Evolutionary conservation across 35 echinoderm and acorn worm genomes (phyloP).

Genomic region (Hemicentrotus pulcherrimus): DNA sequence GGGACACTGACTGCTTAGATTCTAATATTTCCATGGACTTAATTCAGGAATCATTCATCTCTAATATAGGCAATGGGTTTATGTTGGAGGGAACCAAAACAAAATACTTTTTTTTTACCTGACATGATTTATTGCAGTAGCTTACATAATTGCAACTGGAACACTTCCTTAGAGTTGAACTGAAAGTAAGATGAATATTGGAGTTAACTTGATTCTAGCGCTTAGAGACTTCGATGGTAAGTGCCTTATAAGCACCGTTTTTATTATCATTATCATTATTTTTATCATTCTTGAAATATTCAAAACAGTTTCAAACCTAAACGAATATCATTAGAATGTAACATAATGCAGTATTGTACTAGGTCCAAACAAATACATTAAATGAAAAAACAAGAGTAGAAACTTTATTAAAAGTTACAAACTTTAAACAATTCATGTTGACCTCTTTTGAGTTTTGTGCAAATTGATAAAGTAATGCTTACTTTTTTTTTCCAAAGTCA

Average conservation of each 20-base stretch:
- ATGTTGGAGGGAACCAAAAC: background rate
- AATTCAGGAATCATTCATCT: background rate
- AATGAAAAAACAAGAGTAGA: background rate
- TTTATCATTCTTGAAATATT: background rate
- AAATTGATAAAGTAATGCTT: too few species aligned
- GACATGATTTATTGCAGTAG: slow-evolving; percentile 1
- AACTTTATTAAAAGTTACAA: background rate
- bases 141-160: slow-evolving; percentile 5
- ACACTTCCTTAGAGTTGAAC: slow-evolving; percentile 9
- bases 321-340: background rate
- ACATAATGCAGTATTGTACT: background rate
- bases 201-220: background rate
- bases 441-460: too few species aligned
- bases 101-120: background rate
- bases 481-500: too few species aligned
- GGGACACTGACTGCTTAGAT: background rate
- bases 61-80: background rate
- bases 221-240: too few species aligned
- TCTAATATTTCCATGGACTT: background rate
- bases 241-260: too few species aligned
- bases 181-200: background rate
- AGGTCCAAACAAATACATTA: background rate
- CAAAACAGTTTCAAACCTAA: background rate
- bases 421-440: background rate
- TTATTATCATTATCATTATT: too few species aligned